A percentile compares a stretch with the other conserved stretches of the same genome.
Evolutionary conservation across 2,888 invertebrate species (phyloP).

Genomic region (Lacanobia wlatinum): DNA sequence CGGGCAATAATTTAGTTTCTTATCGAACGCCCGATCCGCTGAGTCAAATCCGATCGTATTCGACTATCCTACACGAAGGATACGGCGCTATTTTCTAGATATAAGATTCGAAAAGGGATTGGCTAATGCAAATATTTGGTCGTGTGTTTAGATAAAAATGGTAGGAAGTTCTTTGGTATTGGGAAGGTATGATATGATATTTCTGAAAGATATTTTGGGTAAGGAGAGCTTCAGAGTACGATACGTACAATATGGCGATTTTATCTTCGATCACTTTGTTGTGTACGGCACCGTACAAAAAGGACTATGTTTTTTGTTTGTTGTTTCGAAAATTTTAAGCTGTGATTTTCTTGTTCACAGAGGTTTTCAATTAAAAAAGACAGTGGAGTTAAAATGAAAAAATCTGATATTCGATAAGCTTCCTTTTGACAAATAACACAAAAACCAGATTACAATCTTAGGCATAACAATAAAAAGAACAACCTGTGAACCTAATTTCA

Average conservation of each 20-base stretch:
- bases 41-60: constrained; percentile 78
- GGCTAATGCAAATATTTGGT: constrained; percentile 72
- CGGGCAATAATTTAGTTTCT: constrained; percentile 85
- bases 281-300: too few relatives aligned
- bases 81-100: constrained; percentile 68
- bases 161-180: constrained; percentile 31
- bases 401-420: too few relatives aligned
- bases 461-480: neutral
- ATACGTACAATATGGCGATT: too few relatives aligned
- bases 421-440: neutral
- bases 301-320: too few relatives aligned
- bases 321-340: too few relatives aligned
- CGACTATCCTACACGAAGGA: constrained; percentile 64
- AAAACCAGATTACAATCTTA: neutral
- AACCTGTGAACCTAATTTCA: neutral
- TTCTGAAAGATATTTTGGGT: neutral
- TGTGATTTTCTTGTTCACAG: too few relatives aligned
- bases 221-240: neutral
- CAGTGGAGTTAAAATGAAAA: too few relatives aligned
- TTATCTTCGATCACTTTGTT: too few relatives aligned
- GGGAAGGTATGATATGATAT: neutral
- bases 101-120: constrained; percentile 68
- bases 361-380: too few relatives aligned
- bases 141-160: constrained; percentile 50
- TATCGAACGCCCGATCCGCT: constrained; percentile 84